Base-by-base conservation (phyloP, 1,140 invertebrate species). In the Berghia stephanieae region DNA sequence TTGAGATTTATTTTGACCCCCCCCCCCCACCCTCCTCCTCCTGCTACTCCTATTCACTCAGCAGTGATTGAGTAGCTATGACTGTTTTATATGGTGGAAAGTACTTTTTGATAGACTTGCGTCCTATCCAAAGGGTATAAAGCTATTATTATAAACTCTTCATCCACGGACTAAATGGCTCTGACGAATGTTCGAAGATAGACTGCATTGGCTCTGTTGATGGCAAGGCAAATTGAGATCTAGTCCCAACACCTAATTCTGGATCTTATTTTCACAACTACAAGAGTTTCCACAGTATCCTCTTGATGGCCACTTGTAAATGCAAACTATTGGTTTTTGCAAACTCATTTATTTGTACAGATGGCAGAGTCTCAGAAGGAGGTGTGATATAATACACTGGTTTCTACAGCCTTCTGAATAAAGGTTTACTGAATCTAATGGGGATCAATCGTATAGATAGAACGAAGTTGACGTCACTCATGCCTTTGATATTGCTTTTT, bases 151-250 rank as follows among this genome's bases (percentile, higher is more conserved):
- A n/a, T n/a, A n/a, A n/a, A n/a, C n/a, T n/a, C n/a, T n/a, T n/a
- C n/a, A n/a, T n/a, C n/a, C n/a, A n/a, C n/a, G n/a, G n/a, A n/a
- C n/a, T n/a, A n/a, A n/a, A n/a, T n/a, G n/a, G n/a, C n/a, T n/a
- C n/a, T n/a, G n/a, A 16, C 57, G 57, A 10, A 63, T 63, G 42
- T 78, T 78, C 68, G 52, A 69, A 18, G 27, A 82, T 27, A 77
- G 76, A 88, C 76, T 90, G 88, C 80, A 63, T 83, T 18, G 89
- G 88, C 8, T 84, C 86, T 24, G 68, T 90, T 4, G 90, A 91
- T 85, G 89, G 89, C 2, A 90, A 90, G 75, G 87, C 89, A 79
- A 60, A 90, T 13, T 21, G 52, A 13, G 86, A 90, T 72, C 74
- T 79, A 69, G 57, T 63, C 34, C 57, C 57, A 63, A 86, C 88